Evolutionary conservation across 2,888 invertebrate species (phyloP), one percentile per base, ranked within the genome.

Genomic region (Hydriomena furcata): DNA sequence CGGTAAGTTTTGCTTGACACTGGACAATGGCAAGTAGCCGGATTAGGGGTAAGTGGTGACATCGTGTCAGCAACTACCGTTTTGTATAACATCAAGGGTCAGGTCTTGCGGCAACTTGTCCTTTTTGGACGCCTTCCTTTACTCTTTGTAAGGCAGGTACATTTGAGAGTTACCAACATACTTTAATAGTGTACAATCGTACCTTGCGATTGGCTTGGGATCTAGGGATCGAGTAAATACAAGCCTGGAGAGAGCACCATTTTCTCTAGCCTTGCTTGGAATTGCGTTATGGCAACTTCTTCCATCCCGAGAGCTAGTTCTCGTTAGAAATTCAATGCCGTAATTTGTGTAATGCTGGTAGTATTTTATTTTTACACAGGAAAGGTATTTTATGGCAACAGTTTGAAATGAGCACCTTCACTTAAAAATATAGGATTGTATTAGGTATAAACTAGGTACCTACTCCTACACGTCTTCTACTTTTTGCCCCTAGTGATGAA

Each of bases 1-100:
- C 59, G 21, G 23, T 68, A 57, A 17, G 21, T 5, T 24, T 13
- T 13, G 12, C n/a, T 52, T 63, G 61, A 61, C 55, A 27, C 55
- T 56, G 74, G 69, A 79, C 77, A 78, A 79, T 73, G 66, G 64
- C 57, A 68, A 73, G 70, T 72, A 70, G 70, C 68, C 67, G 68
- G 69, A 80, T 79, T 79, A 78, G 67, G 67, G 71, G 37, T 63
- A 71, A 79, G 73, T 71, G 68, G 69, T 68, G 73, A 73, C 72
- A 73, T 64, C 58, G 64, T 72, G 80, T 78, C 71, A 72, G 73
- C 70, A 65, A 64, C 69, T 67, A 65, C 56, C 65, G 60, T 72
- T 73, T 60, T 54, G 49, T 50, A 47, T 31, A 52, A 47, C 46
- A 56, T 55, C 42, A 49, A 52, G 44, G 51, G 38, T 49, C 21